Evolutionary conservation across 2,113 vertebrate genomes (phyloP).

Genomic region (Bombycilla garrulus): DNA sequence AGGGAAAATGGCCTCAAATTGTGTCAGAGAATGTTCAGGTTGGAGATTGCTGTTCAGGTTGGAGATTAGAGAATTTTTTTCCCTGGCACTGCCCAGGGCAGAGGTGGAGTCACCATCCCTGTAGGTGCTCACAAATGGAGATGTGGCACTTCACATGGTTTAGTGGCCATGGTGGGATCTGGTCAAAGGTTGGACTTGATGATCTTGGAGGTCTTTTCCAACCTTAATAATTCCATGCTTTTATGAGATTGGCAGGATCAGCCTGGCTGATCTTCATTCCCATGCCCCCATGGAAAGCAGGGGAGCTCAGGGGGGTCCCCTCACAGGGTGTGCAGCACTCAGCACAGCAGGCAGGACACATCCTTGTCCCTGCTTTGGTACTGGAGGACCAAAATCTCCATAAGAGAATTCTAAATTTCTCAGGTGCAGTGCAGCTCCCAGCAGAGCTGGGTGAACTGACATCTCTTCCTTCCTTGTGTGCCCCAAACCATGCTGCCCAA

Average conservation of each 20-base stretch:
- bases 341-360: neutral
- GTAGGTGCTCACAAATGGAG: neutral
- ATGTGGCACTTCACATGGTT: neutral
- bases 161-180: neutral
- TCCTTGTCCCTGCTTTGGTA: neutral
- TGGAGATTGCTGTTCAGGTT: neutral
- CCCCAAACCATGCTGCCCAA: neutral
- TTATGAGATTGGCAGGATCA: neutral
- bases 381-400: neutral
- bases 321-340: neutral
- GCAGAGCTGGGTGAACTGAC: neutral
- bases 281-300: accelerated
- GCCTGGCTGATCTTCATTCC: neutral
- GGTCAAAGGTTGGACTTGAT: neutral
- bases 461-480: neutral
- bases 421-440: neutral
- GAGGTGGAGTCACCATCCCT: neutral
- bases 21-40: neutral
- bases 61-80: neutral
- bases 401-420: neutral
- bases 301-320: neutral
- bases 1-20: neutral
- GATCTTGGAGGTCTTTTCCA: neutral
- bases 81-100: neutral
- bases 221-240: neutral